Percentiles rank a stretch among this genome's conserved stretches.
Evolutionary conservation across 2,113 vertebrate genomes (phyloP).

Genomic region (Pachypanchax playfairii): DNA sequence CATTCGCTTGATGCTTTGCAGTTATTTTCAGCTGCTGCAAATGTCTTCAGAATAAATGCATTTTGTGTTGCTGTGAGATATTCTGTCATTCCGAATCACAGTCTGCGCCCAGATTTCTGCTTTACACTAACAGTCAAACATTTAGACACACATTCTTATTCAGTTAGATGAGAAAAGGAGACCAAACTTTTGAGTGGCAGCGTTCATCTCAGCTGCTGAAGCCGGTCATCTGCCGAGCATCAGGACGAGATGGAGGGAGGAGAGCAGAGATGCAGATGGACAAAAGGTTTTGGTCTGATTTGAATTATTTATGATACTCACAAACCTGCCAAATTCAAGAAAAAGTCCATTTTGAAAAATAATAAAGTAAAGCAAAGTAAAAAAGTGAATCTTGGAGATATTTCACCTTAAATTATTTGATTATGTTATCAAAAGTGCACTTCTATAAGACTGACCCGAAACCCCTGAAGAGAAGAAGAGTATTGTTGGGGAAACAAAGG

Average conservation of each 20-base stretch:
- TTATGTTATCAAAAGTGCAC: constrained; percentile 55
- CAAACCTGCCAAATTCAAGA: constrained; percentile 28
- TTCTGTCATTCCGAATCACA: constrained; percentile 56
- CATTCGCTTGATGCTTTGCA: constrained; percentile 43
- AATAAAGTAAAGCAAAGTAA: neutral
- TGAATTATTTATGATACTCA: constrained; percentile 55
- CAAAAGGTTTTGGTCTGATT: constrained; percentile 24
- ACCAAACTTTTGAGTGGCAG: too few relatives aligned
- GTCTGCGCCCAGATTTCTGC: constrained; percentile 15
- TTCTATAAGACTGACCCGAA: constrained; percentile 42
- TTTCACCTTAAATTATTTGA: neutral
- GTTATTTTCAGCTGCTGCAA: constrained; percentile 47
- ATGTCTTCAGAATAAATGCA: constrained; percentile 52
- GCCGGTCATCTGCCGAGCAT: constrained; percentile 42
- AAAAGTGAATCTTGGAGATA: constrained; percentile 3
- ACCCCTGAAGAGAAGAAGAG: constrained; percentile 37
- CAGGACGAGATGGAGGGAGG: constrained; percentile 19
- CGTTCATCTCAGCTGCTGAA: constrained; percentile 36
- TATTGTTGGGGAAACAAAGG: constrained; percentile 66
- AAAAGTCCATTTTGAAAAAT: too few relatives aligned
- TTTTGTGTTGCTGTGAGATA: constrained; percentile 35
- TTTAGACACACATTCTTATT: too few relatives aligned
- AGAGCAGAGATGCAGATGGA: constrained; percentile 4
- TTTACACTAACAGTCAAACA: too few relatives aligned
- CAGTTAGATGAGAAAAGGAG: too few relatives aligned